These are phyloP conservation scores for Tryphoninae sp. DNA, from an alignment of 2,888 invertebrate species.

Conservation along the genomic window DNA sequence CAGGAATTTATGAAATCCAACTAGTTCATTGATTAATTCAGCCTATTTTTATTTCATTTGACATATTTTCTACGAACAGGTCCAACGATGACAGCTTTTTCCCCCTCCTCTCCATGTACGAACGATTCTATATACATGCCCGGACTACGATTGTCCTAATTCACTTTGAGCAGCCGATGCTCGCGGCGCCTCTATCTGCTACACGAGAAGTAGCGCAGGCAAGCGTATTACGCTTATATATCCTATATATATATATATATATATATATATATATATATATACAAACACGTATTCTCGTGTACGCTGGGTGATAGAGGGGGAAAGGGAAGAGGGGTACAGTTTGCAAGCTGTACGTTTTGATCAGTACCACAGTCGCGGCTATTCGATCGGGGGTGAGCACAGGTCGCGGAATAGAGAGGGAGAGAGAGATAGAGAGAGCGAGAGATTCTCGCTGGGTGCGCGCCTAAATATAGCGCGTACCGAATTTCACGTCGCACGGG, in stretches of 20 bases:
- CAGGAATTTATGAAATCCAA: no score
- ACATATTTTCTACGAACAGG: no score
- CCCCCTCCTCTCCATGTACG: no score
- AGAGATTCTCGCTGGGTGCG: background rate
- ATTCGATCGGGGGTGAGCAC: slow-evolving; percentile 20
- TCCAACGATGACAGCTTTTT: no score
- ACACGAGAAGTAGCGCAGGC: slow-evolving; percentile 12
- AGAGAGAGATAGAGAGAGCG: background rate
- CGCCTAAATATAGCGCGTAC: no score
- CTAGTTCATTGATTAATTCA: no score
- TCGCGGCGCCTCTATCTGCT: slow-evolving; percentile 16
- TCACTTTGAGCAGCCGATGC: slow-evolving; percentile 42
- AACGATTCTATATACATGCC: slow-evolving; percentile 9
- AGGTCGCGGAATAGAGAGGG: slow-evolving; percentile 1
- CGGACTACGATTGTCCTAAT: slow-evolving; percentile 49
- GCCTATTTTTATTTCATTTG: no score
- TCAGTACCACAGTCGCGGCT: slow-evolving; percentile 40
- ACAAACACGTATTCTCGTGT: background rate
- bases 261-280: background rate
- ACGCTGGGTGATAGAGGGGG: background rate
- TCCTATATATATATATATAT: background rate
- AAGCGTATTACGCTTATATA: background rate
- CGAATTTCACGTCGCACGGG: slow-evolving; percentile 22
- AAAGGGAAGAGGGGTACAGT: background rate
- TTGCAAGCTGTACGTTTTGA: slow-evolving; percentile 45